phyloP scores from a whole-genome alignment of 2,113 vertebrate species.

The Callipepla squamata region DNA sequence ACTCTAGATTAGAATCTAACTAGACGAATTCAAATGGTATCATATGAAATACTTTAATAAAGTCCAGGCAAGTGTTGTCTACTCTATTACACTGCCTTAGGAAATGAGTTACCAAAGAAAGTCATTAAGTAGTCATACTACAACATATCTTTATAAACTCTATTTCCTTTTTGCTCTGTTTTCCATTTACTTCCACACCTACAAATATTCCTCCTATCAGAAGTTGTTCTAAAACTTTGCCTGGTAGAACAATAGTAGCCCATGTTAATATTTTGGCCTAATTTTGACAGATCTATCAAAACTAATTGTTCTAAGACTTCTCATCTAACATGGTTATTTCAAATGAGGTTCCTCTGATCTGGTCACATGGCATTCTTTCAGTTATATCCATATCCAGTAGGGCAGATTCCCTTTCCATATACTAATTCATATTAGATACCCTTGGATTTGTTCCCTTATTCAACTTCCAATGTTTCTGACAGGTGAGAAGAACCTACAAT shows the following conservation, averaged over 20 bases:
- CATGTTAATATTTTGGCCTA: not conserved
- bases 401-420: not conserved
- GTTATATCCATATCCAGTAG: not conserved
- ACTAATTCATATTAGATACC: not conserved
- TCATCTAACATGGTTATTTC: not conserved
- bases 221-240: not conserved
- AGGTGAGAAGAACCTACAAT: not conserved
- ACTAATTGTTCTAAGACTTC: not conserved
- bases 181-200: not conserved
- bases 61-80: not conserved
- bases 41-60: not conserved
- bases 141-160: not conserved
- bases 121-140: not conserved
- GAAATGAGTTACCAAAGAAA: not conserved
- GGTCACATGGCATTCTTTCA: not conserved
- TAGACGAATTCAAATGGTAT: not conserved
- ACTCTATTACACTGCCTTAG: not conserved
- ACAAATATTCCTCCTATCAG: not conserved
- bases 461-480: not conserved
- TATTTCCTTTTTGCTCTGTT: not conserved
- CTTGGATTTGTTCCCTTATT: not conserved
- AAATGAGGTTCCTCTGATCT: not conserved
- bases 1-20: not conserved
- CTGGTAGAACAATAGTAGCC: not conserved
- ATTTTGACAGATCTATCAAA: not conserved